Evolutionary conservation across 2,888 invertebrate genomes (phyloP).

Genomic region (Drosophila mulleri): DNA sequence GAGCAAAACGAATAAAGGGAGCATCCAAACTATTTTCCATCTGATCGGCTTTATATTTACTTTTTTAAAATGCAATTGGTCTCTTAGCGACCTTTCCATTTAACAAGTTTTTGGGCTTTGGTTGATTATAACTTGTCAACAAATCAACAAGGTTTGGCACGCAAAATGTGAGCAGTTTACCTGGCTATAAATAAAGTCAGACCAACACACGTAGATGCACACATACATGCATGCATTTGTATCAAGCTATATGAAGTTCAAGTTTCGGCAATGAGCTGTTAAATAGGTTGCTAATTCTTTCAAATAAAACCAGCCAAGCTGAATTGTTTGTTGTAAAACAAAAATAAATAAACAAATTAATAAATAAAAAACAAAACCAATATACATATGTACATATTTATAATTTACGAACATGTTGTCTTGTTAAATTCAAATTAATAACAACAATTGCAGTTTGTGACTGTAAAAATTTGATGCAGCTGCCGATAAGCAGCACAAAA

Average conservation of each 20-base stretch:
- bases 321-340: constrained; percentile 10
- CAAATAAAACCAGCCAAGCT: constrained; percentile 15
- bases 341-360: not conserved
- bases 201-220: not conserved
- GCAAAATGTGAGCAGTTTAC: not conserved
- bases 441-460: constrained; percentile 33
- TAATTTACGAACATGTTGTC: constrained; percentile 36
- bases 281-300: constrained; percentile 39
- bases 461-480: constrained; percentile 3
- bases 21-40: too few relatives aligned
- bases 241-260: constrained; percentile 3
- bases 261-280: constrained; percentile 17
- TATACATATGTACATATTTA: constrained; percentile 3
- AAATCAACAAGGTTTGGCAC: not conserved
- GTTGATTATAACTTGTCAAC: not conserved
- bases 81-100: not conserved
- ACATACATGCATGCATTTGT: not conserved
- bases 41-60: not conserved
- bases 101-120: not conserved
- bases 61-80: not conserved
- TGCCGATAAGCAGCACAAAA: constrained; percentile 19
- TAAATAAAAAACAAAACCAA: not conserved
- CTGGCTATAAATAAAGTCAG: not conserved
- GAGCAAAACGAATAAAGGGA: too few relatives aligned
- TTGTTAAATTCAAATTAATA: constrained; percentile 26